Conservation (phyloP, 1,140 invertebrate genomes). For the Amphibalanus amphitrite region DNA sequence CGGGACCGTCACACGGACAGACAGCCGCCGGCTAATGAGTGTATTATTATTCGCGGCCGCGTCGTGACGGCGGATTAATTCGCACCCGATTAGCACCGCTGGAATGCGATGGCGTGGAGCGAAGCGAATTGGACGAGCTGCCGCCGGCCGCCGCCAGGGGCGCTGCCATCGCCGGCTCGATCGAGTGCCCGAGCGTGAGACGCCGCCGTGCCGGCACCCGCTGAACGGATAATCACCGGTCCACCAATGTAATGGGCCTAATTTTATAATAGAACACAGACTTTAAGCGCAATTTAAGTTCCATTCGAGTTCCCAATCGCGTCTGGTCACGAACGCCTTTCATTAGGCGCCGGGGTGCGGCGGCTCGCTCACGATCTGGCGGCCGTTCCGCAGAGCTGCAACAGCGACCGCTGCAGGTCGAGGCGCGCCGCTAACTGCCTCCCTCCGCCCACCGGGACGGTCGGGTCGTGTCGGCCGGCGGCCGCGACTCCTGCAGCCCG, state of each 20-base stretch:
- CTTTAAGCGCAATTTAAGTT: not conserved
- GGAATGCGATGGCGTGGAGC: not conserved
- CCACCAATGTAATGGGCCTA: not conserved
- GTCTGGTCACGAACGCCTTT: not conserved
- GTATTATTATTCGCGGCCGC: conserved; percentile 1
- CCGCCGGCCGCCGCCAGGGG: not conserved
- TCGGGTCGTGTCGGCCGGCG: too few species aligned
- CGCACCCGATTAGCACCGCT: not conserved
- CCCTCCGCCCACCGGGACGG: too few species aligned
- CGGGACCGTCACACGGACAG: not conserved
- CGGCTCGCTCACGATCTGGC: not conserved
- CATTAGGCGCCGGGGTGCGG: not conserved
- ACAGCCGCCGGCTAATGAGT: not conserved
- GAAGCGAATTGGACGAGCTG: not conserved
- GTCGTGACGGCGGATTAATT: not conserved
- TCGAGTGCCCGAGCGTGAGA: not conserved
- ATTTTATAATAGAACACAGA: not conserved
- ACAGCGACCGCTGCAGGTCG: too few species aligned
- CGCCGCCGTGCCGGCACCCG: not conserved
- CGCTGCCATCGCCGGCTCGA: not conserved
- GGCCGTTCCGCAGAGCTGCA: too few species aligned
- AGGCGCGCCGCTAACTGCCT: too few species aligned
- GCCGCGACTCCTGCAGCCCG: too few species aligned
- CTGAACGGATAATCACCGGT: not conserved
- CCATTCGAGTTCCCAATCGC: not conserved